phyloP scores from a whole-genome alignment of 2,113 vertebrate species.

The Poeciliopsis occidentalis region DNA sequence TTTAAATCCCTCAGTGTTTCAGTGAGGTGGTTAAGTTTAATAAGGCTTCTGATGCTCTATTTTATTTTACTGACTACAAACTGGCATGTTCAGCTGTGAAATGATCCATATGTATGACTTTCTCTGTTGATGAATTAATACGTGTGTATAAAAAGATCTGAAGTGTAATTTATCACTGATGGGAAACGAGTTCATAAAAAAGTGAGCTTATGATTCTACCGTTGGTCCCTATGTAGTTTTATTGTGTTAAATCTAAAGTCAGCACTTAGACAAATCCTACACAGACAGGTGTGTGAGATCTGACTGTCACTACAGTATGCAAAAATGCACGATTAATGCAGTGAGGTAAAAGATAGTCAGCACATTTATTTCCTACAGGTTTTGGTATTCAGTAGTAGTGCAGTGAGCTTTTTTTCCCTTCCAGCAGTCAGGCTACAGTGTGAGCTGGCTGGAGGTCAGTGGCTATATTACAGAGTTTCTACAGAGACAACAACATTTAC shows the following conservation, averaged over 20 bases:
- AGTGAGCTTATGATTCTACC: slow-evolving; percentile 32
- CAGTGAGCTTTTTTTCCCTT: slow-evolving; percentile 49
- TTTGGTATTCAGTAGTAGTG: slow-evolving; percentile 73
- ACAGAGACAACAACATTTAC: slow-evolving; percentile 65
- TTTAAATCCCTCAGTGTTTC: slow-evolving; percentile 31
- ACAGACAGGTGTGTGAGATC: slow-evolving; percentile 38
- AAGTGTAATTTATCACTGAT: slow-evolving; percentile 24
- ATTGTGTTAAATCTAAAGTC: slow-evolving; percentile 39
- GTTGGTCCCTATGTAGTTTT: slow-evolving; percentile 41
- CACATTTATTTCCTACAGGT: slow-evolving; percentile 46
- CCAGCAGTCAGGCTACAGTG: slow-evolving; percentile 58
- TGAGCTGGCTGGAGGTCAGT: slow-evolving; percentile 58
- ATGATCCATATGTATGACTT: slow-evolving; percentile 25
- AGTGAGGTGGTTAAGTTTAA: slow-evolving; percentile 50
- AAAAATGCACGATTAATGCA: slow-evolving; percentile 51
- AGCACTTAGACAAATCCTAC: slow-evolving; percentile 40
- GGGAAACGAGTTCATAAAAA: slow-evolving; percentile 39
- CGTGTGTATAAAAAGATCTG: slow-evolving; percentile 40
- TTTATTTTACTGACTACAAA: slow-evolving; percentile 32
- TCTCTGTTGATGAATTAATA: slow-evolving; percentile 26
- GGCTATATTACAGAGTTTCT: slow-evolving; percentile 47
- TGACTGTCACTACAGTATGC: slow-evolving; percentile 22
- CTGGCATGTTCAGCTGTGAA: slow-evolving; percentile 27
- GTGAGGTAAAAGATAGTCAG: slow-evolving; percentile 67
- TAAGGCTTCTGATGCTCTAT: slow-evolving; percentile 65